phyloP scores from a whole-genome alignment of 2,113 vertebrate genomes.

The Leucoraja erinaceus region DNA sequence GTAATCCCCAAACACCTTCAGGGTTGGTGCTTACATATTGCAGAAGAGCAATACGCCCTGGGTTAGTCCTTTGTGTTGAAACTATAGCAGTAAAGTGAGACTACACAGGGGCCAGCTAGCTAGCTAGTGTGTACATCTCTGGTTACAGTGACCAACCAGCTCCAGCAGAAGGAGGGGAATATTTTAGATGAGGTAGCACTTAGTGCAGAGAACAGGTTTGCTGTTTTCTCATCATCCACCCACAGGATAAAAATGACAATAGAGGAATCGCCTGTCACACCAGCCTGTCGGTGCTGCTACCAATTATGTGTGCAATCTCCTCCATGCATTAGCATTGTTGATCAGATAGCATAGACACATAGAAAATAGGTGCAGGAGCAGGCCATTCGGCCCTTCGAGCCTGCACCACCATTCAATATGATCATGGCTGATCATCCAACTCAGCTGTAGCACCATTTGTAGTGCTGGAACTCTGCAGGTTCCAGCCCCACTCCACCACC shows the following conservation, averaged over 20 bases:
- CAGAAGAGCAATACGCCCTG: constrained; percentile 1
- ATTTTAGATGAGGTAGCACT: background rate
- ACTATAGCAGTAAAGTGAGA: constrained; percentile 19
- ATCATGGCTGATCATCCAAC: no score
- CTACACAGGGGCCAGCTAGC: background rate
- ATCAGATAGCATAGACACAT: no score
- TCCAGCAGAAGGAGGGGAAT: constrained; percentile 27
- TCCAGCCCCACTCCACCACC: background rate
- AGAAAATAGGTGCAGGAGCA: no score
- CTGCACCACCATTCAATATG: no score
- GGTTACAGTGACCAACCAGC: background rate
- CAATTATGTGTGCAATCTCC: background rate
- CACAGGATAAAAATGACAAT: background rate
- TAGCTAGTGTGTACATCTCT: background rate
- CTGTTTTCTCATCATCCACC: background rate
- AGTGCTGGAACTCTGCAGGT: background rate
- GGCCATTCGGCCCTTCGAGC: no score
- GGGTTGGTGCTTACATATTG: background rate
- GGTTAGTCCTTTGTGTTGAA: background rate
- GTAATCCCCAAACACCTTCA: constrained; percentile 25
- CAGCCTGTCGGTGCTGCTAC: background rate
- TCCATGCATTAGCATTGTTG: background rate
- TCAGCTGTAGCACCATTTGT: background rate
- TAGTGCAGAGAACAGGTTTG: background rate
- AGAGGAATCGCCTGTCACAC: background rate